Base-by-base conservation (phyloP, 92 coral and sea anemone genomes). In the Nematostella vectensis region DNA sequence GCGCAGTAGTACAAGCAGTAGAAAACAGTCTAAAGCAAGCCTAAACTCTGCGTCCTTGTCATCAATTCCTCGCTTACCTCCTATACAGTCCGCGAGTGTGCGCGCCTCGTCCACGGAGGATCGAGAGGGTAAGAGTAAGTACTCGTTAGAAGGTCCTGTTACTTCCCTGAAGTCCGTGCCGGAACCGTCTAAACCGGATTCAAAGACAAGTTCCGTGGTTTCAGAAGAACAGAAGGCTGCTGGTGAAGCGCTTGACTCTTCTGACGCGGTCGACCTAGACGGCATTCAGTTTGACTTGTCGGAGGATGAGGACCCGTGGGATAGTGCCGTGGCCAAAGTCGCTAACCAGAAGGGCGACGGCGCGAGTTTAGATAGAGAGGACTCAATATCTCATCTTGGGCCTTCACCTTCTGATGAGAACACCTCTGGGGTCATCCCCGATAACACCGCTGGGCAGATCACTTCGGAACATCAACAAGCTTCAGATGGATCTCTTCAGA, bases 71-170 rank as follows among this genome's bases (percentile, higher is more conserved):
- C 80, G 88, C 1, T 54, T 85, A 4, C 95, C 95, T 31, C 95
- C 95, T 16, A 85, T 85, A 23, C 88, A 85, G 52, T 85, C 95
- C 21, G 95, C 93, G 23, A 82, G 82, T 18, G 80, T 70, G n/a
- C 72, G 83, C 18, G 80, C 76, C 3, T n/a, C 69, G 3, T 54
- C 95, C 20, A 73, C 81, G 12, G 51, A 18, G 6, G 72, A 68
- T 31, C 44, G 15, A 1, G n/a, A 54, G 17, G 54, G 29, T 31
- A 29, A 33, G 15, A 39, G n/a, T n/a, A n/a, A n/a, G n/a, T n/a
- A n/a, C n/a, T n/a, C n/a, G n/a, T n/a, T n/a, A n/a, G n/a, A n/a
- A n/a, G n/a, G n/a, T n/a, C n/a, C n/a, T n/a, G n/a, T n/a, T n/a
- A n/a, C n/a, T n/a, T n/a, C n/a, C n/a, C n/a, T n/a, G n/a, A n/a